Evolutionary conservation across 2,113 vertebrate genomes (phyloP).

Genomic region (Xiphophorus couchianus): DNA sequence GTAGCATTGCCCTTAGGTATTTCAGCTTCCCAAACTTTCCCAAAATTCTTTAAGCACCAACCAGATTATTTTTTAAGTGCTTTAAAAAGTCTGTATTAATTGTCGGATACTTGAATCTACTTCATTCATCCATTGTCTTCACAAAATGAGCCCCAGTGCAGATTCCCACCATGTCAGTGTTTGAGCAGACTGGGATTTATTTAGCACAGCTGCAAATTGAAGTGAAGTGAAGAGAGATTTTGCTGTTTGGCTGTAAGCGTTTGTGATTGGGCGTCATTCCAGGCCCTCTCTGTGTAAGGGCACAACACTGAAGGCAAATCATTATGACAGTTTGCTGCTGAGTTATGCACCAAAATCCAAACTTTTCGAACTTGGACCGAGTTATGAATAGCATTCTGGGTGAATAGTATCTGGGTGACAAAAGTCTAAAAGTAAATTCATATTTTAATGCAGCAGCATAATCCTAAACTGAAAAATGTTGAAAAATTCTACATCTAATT

Average conservation of each 20-base stretch:
- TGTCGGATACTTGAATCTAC: neutral
- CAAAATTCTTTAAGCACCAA: neutral
- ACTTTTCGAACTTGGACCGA: neutral
- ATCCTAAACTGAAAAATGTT: too few species aligned
- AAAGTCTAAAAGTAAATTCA: neutral
- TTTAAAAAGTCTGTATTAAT: neutral
- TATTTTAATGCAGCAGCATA: neutral
- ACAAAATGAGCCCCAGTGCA: neutral
- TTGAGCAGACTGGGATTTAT: conserved; percentile 3
- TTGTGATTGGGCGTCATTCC: conserved; percentile 19
- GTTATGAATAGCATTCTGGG: neutral
- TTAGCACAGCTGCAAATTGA: conserved; percentile 4
- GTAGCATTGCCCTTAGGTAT: too few species aligned
- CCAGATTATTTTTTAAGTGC: neutral
- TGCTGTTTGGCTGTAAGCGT: conserved; percentile 20
- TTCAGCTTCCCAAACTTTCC: too few species aligned
- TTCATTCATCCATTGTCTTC: neutral
- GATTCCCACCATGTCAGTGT: conserved; percentile 12
- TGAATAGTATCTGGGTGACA: neutral
- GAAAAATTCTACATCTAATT: too few species aligned
- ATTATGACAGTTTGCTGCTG: neutral
- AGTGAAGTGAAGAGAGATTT: neutral
- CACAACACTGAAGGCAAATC: conserved; percentile 12
- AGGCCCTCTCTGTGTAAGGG: conserved; percentile 2
- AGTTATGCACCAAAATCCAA: neutral